These are phyloP conservation scores for Alsophila aescularia DNA, from an alignment of 2,888 invertebrate genomes.

Conservation along the genomic window DNA sequence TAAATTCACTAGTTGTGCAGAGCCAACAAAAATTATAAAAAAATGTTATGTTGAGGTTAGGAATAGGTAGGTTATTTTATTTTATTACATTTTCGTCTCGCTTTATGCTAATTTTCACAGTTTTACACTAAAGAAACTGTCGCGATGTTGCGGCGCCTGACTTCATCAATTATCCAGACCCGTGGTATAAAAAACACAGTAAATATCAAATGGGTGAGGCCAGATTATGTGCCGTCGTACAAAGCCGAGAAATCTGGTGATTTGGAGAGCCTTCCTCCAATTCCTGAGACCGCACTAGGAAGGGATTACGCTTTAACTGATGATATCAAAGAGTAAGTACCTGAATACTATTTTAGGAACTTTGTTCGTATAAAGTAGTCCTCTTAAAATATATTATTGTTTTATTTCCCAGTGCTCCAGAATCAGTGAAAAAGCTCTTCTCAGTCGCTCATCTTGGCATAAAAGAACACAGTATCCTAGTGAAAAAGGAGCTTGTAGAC, in stretches of 20 bases:
- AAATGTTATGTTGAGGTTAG: too few species aligned
- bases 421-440: constrained; percentile 88
- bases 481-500: constrained; percentile 81
- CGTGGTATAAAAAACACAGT: constrained; percentile 87
- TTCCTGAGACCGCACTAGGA: constrained; percentile 81
- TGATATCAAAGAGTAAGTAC: constrained; percentile 88
- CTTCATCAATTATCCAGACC: constrained; percentile 68
- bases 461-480: constrained; percentile 77
- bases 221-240: constrained; percentile 86
- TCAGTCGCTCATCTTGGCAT: constrained; percentile 87
- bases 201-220: constrained; percentile 91
- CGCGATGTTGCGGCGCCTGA: constrained; percentile 65
- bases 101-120: too few species aligned
- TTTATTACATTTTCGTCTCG: too few species aligned
- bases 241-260: constrained; percentile 90
- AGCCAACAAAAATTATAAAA: too few species aligned
- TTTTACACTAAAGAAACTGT: constrained; percentile 2
- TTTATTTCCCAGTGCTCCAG: constrained; percentile 86
- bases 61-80: too few species aligned
- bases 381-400: not conserved
- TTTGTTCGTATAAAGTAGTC: not conserved
- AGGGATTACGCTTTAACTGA: constrained; percentile 84
- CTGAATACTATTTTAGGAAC: not conserved
- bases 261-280: constrained; percentile 80
- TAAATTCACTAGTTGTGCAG: too few species aligned